Evolutionary conservation across 1,140 invertebrate genomes (phyloP), one percentile per base, ranked within the genome.

Genomic region (Pseudomyrmex cubaensis): DNA sequence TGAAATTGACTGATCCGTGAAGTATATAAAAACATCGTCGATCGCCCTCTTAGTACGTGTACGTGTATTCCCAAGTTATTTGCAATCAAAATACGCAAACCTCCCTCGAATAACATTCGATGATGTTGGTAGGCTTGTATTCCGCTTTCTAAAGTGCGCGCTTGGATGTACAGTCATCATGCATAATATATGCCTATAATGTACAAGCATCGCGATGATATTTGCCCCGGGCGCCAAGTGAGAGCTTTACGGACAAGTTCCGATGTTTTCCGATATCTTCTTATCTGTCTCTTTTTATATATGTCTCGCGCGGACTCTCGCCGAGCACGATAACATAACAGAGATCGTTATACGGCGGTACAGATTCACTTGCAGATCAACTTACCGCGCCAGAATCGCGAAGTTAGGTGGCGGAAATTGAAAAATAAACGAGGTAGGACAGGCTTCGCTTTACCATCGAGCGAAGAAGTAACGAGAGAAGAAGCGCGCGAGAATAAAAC

Each of bases 381-480:
- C 35, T 35, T 35, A 35, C 35, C 57, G 15, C 35, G 35, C 15
- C 66, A 69, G 67, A 70, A 78, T 78, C 54, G 52, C 52, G 2
- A 78, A 78, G 64, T 78, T 78, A 70, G 54, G 52, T 69, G 44
- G 76, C 64, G 66, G 76, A 67, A 78, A 70, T 78, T 78, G 76
- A 25, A 78, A 59, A 59, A 78, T 48, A 78, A 78, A 78, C 35
- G 54, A 48, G 35, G 20, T 17, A 57, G 57, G 20, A 17, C 4
- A 13, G 22, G 15, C 52, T 20, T 69, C 50, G 50, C 52, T 67
- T 69, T 57, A 54, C 76, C 63, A n/a, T 56, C 52, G 52, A 12
- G 2, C 9, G 44, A 78, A 35, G 35, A 35, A 69, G 20, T 48
- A 69, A 78, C 52, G 76, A 78, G 74, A 44, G 48, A 52, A 52